Evolutionary conservation across 2,888 invertebrate species (phyloP), one percentile per base, ranked within the genome.

Genomic region (Nomada ferruginata): DNA sequence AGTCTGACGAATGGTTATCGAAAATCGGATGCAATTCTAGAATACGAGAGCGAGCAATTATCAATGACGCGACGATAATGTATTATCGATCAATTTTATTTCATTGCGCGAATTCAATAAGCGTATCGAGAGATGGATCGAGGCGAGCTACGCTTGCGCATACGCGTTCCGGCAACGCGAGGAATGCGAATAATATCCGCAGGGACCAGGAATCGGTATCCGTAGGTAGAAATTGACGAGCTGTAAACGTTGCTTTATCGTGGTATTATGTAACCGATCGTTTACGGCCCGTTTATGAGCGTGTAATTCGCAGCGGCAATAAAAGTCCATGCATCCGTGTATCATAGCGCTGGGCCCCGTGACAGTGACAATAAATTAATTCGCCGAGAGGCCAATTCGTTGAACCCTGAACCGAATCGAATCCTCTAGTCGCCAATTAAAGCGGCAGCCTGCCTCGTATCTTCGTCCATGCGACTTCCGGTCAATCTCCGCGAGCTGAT

Each of bases 361-460:
- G 57, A 50, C 68, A 50, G 63, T 59, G 75, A 29, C 63, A 26
- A 75, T 79, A 68, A 79, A 79, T 79, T 61, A 69, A 79, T 79
- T 69, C 66, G 57, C 55, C 55, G 68, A 26, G 61, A 52, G 78
- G 66, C 26, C 61, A 29, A 79, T 70, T 52, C 64, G 76, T 75
- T 69, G 79, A 76, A 69, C 79, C 79, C 68, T 69, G 73, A 77
- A 77, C 60, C 74, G 75, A 79, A 78, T 61, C 75, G 78, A 79
- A 75, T 65, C 63, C 69, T 59, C 76, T 23, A 36, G 20, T 57
- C 52, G 66, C 69, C 75, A 78, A 78, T 78, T 72, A 63, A 66
- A 50, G 18, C 61, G 47, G 15, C 60, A 0, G 26, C 53, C 44
- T 63, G 57, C 23, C 73, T 68, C 68, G 72, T 77, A 69, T 78